Evolutionary conservation across 2,888 invertebrate genomes (phyloP).

Genomic region (Lochmaea crataegi): DNA sequence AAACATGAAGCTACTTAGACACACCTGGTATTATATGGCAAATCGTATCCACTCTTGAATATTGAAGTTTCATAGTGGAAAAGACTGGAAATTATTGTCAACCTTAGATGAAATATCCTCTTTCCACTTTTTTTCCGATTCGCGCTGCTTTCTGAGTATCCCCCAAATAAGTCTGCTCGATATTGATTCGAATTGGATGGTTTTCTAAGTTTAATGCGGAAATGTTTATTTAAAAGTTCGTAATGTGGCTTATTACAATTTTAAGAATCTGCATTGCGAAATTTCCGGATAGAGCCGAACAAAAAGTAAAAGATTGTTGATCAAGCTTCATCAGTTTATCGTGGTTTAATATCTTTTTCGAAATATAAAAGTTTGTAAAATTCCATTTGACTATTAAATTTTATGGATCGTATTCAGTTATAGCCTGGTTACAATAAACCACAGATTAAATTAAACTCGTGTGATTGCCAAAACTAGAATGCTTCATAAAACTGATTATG

Average conservation of each 20-base stretch:
- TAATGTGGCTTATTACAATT: neutral
- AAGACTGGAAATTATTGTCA: too few relatives aligned
- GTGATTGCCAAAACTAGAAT: neutral
- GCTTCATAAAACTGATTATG: neutral
- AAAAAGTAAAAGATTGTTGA: constrained; percentile 12
- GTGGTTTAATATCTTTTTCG: constrained; percentile 2
- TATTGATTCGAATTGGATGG: neutral
- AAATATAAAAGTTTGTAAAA: constrained; percentile 7
- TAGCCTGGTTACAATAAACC: neutral
- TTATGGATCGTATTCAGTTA: constrained; percentile 3
- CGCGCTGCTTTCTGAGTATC: neutral
- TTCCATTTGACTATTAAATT: constrained; percentile 6
- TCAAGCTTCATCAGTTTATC: constrained; percentile 11
- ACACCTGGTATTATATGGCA: too few relatives aligned
- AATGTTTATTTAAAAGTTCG: constrained; percentile 12
- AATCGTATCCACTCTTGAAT: too few relatives aligned
- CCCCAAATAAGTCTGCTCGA: neutral
- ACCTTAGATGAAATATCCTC: neutral
- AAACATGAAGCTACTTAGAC: too few relatives aligned
- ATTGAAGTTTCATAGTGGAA: too few relatives aligned
- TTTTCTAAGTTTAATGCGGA: neutral
- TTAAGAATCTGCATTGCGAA: constrained; percentile 13
- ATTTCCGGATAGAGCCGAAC: neutral
- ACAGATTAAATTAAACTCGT: neutral
- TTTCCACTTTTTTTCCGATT: neutral